Evolutionary conservation across 2,797 vertebrate species (phyloP), one percentile per base, ranked within the genome.

Genomic region (Bradypodion ventrale): DNA sequence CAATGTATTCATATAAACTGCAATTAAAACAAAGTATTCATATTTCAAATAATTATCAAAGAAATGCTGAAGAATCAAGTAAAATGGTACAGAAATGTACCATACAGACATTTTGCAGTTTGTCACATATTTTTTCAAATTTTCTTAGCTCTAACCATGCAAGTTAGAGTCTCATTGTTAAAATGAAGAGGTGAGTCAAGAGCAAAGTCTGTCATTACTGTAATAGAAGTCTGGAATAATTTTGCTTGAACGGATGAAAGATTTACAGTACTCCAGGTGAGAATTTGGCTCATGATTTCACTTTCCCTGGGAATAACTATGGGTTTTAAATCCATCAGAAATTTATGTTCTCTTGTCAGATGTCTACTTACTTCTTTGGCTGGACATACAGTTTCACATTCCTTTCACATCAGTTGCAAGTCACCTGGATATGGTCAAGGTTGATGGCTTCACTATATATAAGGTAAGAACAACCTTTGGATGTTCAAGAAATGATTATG

Each of bases 31-130:
- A 73, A 13, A 32, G 29, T 68, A 13, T n/a, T 68, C 25, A 75
- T 86, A 63, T 2, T 78, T 49, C 2, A 83, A 65, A 1, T 1
- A 44, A 78, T 82, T 32, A 35, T 63, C 62, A 27, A 7, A 46
- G 82, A 49, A 87, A 80, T 79, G 35, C 70, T 83, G 75, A 35
- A 83, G 86, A 88, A 16, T 6, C 82, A 82, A 82, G 76, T 78
- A 80, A 92, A 90, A 49, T n/a, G 19, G 74, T 10, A 19, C 78
- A 16, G 21, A 69, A 6, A 83, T 91, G 21, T 69, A 69, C 69
- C 21, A 32, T 40, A 19, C 66, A n/a, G 35, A 7, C 52, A 56
- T 56, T 56, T 69, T 32, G 12, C 19, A 40, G 5, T 70, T 70
- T 42, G 40, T 70, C 21, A 42, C 68, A 70, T 23, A 42, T 25